Conservation (phyloP, 2,113 vertebrate species). For the Bettongia penicillata region DNA sequence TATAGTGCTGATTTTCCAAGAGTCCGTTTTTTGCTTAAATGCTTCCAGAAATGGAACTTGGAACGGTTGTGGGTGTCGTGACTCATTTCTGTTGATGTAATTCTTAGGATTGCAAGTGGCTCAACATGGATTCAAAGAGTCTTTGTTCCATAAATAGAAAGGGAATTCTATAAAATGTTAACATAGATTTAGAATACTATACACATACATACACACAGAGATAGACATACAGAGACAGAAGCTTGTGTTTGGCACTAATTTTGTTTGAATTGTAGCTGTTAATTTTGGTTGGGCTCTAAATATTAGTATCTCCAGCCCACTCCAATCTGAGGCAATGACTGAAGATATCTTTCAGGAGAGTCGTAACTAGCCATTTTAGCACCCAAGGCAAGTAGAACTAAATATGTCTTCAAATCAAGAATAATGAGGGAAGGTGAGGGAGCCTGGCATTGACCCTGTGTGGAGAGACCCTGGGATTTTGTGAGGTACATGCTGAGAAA, state of each 20-base stretch:
- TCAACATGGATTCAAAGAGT: constrained; percentile 47
- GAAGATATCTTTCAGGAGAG: neutral
- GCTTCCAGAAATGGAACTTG: constrained; percentile 15
- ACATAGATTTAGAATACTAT: constrained; percentile 1
- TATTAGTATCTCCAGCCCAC: neutral
- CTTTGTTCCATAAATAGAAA: constrained; percentile 68
- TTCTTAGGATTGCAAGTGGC: constrained; percentile 19
- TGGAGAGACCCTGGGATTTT: neutral
- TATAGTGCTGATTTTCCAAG: constrained; percentile 5
- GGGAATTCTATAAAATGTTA: neutral
- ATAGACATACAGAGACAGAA: neutral
- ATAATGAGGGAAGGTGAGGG: neutral
- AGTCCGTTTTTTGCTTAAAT: constrained; percentile 5
- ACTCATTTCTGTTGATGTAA: constrained; percentile 71
- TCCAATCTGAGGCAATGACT: neutral
- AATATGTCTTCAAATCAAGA: neutral
- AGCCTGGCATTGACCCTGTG: neutral
- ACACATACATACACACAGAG: neutral
- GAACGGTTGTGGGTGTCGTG: constrained; percentile 33
- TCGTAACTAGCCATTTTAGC: neutral
- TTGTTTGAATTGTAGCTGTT: neutral
- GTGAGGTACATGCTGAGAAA: neutral
- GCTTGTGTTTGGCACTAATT: neutral
- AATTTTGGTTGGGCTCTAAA: neutral
- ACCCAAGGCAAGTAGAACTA: neutral